Conservation (phyloP, 2,797 vertebrate genomes). For the Pteropus rufus region DNA sequence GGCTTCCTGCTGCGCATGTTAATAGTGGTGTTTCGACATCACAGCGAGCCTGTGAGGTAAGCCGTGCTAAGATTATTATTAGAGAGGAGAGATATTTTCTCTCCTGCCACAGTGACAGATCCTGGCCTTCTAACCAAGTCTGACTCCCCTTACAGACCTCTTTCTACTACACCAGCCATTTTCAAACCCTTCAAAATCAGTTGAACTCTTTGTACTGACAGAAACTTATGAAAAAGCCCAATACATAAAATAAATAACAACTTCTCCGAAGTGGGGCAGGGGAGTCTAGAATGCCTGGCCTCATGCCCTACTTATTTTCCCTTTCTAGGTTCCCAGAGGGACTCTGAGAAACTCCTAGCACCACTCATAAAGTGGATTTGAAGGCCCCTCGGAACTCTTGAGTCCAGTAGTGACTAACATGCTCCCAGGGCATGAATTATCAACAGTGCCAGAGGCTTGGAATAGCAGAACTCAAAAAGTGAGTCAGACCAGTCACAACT, state of each 20-base stretch:
- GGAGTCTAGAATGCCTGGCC: background rate
- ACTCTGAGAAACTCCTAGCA: background rate
- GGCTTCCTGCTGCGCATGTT: accelerated
- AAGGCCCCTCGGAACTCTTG: background rate
- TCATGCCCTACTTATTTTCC: background rate
- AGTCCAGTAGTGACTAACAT: background rate
- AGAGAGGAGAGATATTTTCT: background rate
- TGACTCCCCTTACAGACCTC: background rate
- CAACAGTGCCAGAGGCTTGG: background rate
- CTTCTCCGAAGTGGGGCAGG: background rate
- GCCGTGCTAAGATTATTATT: background rate
- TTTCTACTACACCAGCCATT: background rate
- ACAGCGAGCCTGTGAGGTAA: background rate
- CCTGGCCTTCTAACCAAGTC: background rate
- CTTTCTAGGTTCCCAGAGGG: background rate
- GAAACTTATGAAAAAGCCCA: background rate
- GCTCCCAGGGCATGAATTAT: background rate
- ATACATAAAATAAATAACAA: background rate
- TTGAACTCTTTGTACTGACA: background rate
- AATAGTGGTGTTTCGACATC: background rate
- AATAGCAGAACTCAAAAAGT: background rate
- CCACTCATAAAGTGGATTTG: background rate
- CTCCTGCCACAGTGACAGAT: background rate
- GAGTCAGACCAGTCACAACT: background rate
- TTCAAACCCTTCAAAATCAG: background rate